Evolutionary conservation across 2,113 vertebrate species (phyloP).

Genomic region (Takifugu bimaculatus): DNA sequence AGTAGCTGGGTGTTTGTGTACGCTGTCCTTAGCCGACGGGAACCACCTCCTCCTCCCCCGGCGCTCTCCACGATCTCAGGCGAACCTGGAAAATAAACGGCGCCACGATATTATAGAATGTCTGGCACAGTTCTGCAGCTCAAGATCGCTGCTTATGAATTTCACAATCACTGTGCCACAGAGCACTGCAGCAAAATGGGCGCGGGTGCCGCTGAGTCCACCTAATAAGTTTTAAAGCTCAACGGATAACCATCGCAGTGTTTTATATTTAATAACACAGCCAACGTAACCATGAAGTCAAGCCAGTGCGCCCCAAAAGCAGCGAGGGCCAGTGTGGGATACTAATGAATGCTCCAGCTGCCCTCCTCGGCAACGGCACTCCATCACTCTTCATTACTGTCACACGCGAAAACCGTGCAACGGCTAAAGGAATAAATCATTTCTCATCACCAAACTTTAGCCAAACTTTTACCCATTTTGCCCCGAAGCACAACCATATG

Average conservation of each 20-base stretch:
- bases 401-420: slow-evolving; percentile 92
- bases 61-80: slow-evolving; percentile 85
- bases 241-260: slow-evolving; percentile 20
- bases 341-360: slow-evolving; percentile 98
- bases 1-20: slow-evolving; percentile 99
- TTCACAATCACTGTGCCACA: slow-evolving; percentile 19
- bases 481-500: slow-evolving; percentile 39
- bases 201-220: slow-evolving; percentile 50
- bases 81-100: slow-evolving; percentile 83
- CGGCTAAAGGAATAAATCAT: slow-evolving; percentile 88
- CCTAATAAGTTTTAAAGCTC: slow-evolving; percentile 12
- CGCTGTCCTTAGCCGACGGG: slow-evolving; percentile 92
- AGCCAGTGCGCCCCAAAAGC: slow-evolving; percentile 80
- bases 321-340: slow-evolving; percentile 70
- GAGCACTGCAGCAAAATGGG: slow-evolving; percentile 68
- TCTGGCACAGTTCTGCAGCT: slow-evolving; percentile 62
- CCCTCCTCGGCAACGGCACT: slow-evolving; percentile 91
- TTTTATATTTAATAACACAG: slow-evolving; percentile 27
- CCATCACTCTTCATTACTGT: slow-evolving; percentile 99
- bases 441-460: slow-evolving; percentile 74
- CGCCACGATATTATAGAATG: slow-evolving; percentile 69
- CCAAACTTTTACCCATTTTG: slow-evolving; percentile 73
- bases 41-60: slow-evolving; percentile 75
- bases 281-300: slow-evolving; percentile 75
- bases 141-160: slow-evolving; percentile 30